A percentile compares a stretch with the other conserved stretches of the same genome.
phyloP scores from a whole-genome alignment of 2,797 vertebrate genomes.

The Tokudaia muenninki region DNA sequence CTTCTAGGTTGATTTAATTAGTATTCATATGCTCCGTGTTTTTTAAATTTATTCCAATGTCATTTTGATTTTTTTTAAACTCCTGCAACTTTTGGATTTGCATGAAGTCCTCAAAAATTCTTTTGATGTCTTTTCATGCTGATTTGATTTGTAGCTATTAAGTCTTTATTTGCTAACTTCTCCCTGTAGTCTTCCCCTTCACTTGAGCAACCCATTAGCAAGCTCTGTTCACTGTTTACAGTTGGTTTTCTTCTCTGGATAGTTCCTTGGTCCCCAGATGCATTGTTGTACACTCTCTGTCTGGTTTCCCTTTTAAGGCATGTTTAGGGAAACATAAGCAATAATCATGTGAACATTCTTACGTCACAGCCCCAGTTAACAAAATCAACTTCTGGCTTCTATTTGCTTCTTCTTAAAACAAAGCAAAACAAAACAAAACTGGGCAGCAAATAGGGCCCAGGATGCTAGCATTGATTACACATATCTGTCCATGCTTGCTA shows the following conservation, averaged over 20 bases:
- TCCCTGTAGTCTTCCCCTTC: neutral
- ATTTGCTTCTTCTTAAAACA: neutral
- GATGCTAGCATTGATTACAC: neutral
- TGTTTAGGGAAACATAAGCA: slow-evolving; percentile 41
- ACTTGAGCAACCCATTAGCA: neutral
- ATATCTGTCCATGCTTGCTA: neutral
- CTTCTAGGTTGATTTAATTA: neutral
- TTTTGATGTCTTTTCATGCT: neutral
- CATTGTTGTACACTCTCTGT: neutral
- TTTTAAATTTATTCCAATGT: neutral
- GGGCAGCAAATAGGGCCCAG: neutral
- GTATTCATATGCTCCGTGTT: neutral
- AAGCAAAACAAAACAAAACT: neutral
- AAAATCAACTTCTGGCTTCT: neutral
- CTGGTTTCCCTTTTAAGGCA: neutral
- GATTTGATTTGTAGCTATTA: neutral
- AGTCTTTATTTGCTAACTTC: neutral
- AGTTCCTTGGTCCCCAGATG: neutral
- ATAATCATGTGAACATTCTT: neutral
- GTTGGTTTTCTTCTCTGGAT: neutral
- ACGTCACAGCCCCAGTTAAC: neutral
- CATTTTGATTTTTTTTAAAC: slow-evolving; percentile 27
- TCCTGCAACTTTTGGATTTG: slow-evolving; percentile 1
- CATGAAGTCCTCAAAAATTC: neutral
- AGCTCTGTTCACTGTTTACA: neutral